A percentile compares a stretch with the other conserved stretches of the same genome.
phyloP scores from a whole-genome alignment of 2,113 vertebrate species.

The Charadrius vociferus region DNA sequence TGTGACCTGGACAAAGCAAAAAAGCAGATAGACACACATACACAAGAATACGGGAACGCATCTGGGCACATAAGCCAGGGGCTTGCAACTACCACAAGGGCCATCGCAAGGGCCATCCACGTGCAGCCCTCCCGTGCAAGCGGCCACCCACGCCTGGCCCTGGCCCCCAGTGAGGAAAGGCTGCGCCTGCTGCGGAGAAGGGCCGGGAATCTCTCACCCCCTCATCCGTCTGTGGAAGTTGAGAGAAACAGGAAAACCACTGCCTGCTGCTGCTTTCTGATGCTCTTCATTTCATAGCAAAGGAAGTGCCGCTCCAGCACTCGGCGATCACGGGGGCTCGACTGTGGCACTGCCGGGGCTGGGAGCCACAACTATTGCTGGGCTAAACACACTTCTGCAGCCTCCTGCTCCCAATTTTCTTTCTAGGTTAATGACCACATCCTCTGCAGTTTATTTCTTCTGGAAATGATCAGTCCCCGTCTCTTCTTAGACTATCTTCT shows the following conservation, averaged over 20 bases:
- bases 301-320: background rate
- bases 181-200: accelerated
- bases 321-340: accelerated
- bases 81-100: background rate
- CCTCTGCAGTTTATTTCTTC: background rate
- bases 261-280: slow-evolving; percentile 12
- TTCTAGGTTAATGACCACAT: background rate
- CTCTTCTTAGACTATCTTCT: background rate
- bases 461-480: background rate
- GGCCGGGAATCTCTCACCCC: background rate
- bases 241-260: slow-evolving; percentile 42
- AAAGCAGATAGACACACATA: background rate
- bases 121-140: background rate
- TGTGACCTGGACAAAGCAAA: background rate
- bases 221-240: accelerated
- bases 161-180: accelerated
- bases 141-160: background rate
- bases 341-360: accelerated
- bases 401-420: background rate
- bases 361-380: background rate
- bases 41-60: accelerated
- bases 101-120: accelerated
- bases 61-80: background rate
- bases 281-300: background rate
- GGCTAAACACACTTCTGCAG: background rate